A percentile compares a stretch with the other conserved stretches of the same genome.
Conservation (phyloP, 2,888 invertebrate species). For the Dermolepida albohirtum region DNA sequence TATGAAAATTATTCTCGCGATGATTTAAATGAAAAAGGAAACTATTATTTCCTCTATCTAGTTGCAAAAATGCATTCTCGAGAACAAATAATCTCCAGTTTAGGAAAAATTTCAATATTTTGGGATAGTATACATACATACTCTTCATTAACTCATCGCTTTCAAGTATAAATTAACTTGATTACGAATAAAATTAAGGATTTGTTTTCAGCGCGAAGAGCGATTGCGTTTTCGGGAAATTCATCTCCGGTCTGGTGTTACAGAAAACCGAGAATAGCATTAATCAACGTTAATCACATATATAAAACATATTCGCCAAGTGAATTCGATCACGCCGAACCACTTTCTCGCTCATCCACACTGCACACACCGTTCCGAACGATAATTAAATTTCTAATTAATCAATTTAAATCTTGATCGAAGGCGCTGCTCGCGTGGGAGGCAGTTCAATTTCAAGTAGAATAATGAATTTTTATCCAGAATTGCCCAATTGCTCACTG, state of each 20-base stretch:
- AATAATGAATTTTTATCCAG: slow-evolving; percentile 52
- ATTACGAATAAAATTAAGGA: slow-evolving; percentile 37
- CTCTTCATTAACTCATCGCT: slow-evolving; percentile 12
- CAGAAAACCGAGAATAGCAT: slow-evolving; percentile 32
- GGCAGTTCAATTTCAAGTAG: slow-evolving; percentile 46
- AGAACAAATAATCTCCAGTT: too few species aligned
- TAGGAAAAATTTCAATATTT: too few species aligned
- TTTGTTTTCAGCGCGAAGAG: slow-evolving; percentile 24
- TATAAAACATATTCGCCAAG: slow-evolving; percentile 37
- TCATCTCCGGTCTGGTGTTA: slow-evolving; percentile 4
- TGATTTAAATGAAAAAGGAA: too few species aligned
- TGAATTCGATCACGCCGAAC: slow-evolving; percentile 31
- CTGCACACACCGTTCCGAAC: slow-evolving; percentile 14
- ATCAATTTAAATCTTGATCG: slow-evolving; percentile 47
- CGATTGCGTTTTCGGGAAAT: slow-evolving; percentile 23
- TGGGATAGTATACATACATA: background rate
- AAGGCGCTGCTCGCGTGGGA: slow-evolving; percentile 41
- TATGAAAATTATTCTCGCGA: too few species aligned
- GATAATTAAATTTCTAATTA: slow-evolving; percentile 46
- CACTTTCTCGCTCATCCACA: slow-evolving; percentile 17
- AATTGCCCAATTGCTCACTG: slow-evolving; percentile 55
- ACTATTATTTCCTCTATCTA: too few species aligned
- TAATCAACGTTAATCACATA: slow-evolving; percentile 38
- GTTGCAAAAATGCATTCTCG: too few species aligned
- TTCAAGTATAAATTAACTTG: slow-evolving; percentile 30